Conservation (phyloP, 2,797 vertebrate species). For the Psittacula derbiana region DNA sequence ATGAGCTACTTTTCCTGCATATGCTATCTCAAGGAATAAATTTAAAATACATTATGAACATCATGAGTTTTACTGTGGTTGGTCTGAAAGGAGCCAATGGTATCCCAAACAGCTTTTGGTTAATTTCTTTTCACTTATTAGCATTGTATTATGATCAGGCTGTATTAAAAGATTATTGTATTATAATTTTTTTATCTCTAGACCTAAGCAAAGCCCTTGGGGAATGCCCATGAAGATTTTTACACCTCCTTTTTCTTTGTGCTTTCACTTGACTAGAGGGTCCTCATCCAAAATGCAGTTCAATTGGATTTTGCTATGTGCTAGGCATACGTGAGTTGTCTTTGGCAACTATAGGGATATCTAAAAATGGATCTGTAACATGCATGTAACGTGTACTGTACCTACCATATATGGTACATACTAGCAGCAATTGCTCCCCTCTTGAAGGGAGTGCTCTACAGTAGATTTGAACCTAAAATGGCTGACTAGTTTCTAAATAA, state of each 20-base stretch:
- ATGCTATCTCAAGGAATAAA: background rate
- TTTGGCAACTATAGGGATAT: background rate
- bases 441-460: slow-evolving; percentile 32
- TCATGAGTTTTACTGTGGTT: background rate
- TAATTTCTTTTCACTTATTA: background rate
- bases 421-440: background rate
- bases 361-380: background rate
- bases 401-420: background rate
- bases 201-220: background rate
- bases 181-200: background rate
- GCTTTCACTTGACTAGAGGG: background rate
- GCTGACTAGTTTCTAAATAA: slow-evolving; percentile 78
- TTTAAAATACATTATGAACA: background rate
- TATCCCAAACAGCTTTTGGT: background rate
- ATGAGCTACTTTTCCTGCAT: background rate
- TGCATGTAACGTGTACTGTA: background rate
- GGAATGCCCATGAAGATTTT: background rate
- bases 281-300: background rate
- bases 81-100: background rate
- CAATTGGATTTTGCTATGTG: background rate
- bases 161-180: background rate
- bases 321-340: background rate
- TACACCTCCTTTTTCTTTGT: background rate
- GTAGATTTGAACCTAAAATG: slow-evolving; percentile 72
- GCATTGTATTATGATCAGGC: background rate